These are phyloP conservation scores for roundworm (Caenorhabditis elegans) DNA, from an alignment of 1,140 invertebrate genomes.

Conservation along the genomic window WBcel235 BX284606.5:15662501-15663000, in stretches of 20 bases:
- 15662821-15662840: conserved; percentile 13
- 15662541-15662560: neutral
- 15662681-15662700: neutral
- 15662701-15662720: neutral
- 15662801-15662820: neutral
- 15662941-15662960: too few relatives aligned
- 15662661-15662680: neutral
- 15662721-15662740: neutral
- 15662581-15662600: neutral
- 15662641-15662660: neutral
- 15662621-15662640: too few relatives aligned
- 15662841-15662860: neutral
- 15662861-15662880: too few relatives aligned
- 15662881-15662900: too few relatives aligned
- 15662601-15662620: too few relatives aligned
- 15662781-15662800: neutral
- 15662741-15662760: neutral
- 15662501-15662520: neutral
- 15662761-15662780: neutral
- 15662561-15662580: neutral
- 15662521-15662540: neutral
- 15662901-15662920: too few relatives aligned
- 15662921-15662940: too few relatives aligned
- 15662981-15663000: too few relatives aligned
- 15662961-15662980: too few relatives aligned